Evolutionary conservation across 2,113 vertebrate species (phyloP), one percentile per base, ranked within the genome.

Genomic region (Carassius auratus): DNA sequence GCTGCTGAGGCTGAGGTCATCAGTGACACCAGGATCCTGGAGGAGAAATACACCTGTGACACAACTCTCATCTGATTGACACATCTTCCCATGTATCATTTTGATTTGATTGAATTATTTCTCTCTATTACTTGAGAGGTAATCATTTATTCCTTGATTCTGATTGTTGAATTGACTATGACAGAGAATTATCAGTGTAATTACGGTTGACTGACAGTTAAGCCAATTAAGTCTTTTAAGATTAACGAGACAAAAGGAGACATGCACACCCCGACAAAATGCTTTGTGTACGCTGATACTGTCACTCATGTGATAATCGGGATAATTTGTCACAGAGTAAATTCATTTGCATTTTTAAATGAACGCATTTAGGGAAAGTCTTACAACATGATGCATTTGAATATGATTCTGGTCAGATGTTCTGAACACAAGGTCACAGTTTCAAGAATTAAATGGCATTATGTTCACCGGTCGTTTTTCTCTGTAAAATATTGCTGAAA

Each of bases 1-100:
- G 89, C 97, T 99, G 94, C 97, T 98, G 90, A 95, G 94, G 21
- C 97, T 99, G 93, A 97, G 95, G 88, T 98, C 97, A 62, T 98
- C 96, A 0, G 91, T 96, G 90, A 95, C 89, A 1, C 93, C 85
- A 30, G 97, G 96, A 79, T 94, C 97, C 98, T 99, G 92, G 5
- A 81, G 86, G 90, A 89, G 4, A 71, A 19, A 42, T 4, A 69
- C 17, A 71, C 33, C 33, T 42, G 75, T 23, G 12, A 59, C 30
- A 57, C 26, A 77, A 7, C 1, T 5, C 13, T 80, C 83, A 88
- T 80, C 84, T 81, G 73, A n/a, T 26, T 50, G 15, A 75, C 61
- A 77, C 57, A 12, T 69, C 81, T 21, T 55, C 13, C n/a, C 17
- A 2, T 69, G 13, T 42, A 23, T 2, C n/a, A 15, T 8, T n/a